Evolutionary conservation across 2,888 invertebrate species (phyloP).

Genomic region (Sturmia bella): DNA sequence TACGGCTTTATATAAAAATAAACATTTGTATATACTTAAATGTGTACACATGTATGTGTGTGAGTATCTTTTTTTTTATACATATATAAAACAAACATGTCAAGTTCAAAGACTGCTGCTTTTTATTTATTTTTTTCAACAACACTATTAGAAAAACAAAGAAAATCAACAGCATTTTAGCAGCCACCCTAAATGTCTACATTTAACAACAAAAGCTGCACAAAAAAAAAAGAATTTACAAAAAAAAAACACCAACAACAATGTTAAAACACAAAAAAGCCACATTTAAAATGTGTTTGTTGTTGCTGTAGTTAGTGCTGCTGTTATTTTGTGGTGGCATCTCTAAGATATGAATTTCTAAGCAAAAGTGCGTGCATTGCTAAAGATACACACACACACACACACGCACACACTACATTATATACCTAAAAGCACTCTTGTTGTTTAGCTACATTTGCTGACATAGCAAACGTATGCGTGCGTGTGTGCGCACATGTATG

Average conservation of each 20-base stretch:
- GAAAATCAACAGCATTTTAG: conserved; percentile 61
- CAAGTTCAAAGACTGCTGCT: conserved; percentile 62
- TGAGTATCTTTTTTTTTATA: conserved; percentile 10
- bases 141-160: conserved; percentile 58
- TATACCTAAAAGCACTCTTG: conserved; percentile 14
- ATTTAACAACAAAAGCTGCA: conserved; percentile 53
- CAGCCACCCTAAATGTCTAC: conserved; percentile 65
- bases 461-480: conserved; percentile 31
- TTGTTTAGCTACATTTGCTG: conserved; percentile 11
- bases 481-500: conserved; percentile 35
- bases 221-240: conserved; percentile 1
- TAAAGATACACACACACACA: conserved; percentile 46
- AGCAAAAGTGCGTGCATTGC: conserved; percentile 62
- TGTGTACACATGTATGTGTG: not conserved
- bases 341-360: conserved; percentile 62
- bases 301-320: conserved; percentile 29
- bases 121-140: conserved; percentile 3
- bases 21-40: not conserved
- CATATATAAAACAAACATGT: conserved; percentile 62
- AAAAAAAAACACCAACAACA: conserved; percentile 36
- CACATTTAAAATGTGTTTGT: conserved; percentile 62
- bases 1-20: conserved; percentile 18
- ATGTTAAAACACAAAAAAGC: conserved; percentile 46
- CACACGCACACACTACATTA: conserved; percentile 22
- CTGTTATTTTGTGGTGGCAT: conserved; percentile 52